phyloP scores from a whole-genome alignment of 2,888 invertebrate species.

The Melanostoma mellinum region DNA sequence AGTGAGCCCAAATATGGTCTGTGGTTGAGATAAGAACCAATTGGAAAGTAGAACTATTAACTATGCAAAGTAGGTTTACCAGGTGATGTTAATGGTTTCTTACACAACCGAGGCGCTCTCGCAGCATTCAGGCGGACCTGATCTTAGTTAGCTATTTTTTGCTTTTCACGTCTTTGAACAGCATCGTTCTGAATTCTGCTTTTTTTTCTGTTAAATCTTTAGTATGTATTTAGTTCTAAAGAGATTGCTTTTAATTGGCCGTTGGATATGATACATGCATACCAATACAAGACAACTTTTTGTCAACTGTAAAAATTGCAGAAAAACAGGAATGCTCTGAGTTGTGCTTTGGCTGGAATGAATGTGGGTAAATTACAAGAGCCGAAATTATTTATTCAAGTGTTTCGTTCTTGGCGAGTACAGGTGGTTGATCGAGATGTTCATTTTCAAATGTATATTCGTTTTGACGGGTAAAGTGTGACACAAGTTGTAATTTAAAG shows the following conservation, averaged over 20 bases:
- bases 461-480: conserved; percentile 16
- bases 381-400: conserved; percentile 18
- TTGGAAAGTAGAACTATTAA: background rate
- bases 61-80: background rate
- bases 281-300: background rate
- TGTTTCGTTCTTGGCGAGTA: conserved; percentile 4
- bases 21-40: too few species aligned
- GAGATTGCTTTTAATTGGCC: conserved; percentile 5
- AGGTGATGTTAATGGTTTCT: background rate
- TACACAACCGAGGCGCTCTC: background rate
- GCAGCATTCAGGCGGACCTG: conserved; percentile 1
- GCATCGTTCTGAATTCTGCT: conserved; percentile 12
- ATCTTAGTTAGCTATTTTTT: background rate
- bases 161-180: background rate
- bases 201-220: background rate
- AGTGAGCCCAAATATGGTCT: too few species aligned
- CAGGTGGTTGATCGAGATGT: background rate
- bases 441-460: conserved; percentile 26
- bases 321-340: conserved; percentile 15
- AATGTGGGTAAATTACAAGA: background rate
- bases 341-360: background rate
- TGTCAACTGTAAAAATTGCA: background rate
- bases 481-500: background rate
- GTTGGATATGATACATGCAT: background rate
- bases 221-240: conserved; percentile 4